phyloP scores from a whole-genome alignment of 2,888 invertebrate genomes.

The Amblyjoppa fuscipennis region DNA sequence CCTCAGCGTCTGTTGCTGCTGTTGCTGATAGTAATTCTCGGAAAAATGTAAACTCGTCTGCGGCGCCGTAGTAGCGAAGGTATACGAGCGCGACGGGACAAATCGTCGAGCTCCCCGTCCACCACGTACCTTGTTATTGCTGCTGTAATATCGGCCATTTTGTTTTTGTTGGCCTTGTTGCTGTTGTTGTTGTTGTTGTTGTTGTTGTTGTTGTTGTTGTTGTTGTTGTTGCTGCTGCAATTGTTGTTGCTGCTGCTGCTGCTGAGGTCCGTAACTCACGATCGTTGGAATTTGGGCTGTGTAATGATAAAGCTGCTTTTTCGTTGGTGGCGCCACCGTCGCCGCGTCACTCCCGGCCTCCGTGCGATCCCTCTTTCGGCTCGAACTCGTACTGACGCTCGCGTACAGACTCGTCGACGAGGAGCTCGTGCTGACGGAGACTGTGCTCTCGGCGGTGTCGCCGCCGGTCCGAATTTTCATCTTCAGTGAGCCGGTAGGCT shows the following conservation, averaged over 20 bases:
- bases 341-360: slow-evolving; percentile 42
- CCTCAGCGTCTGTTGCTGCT: slow-evolving; percentile 51
- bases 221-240: slow-evolving; percentile 54
- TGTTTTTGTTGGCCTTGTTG: slow-evolving; percentile 79
- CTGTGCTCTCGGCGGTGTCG: slow-evolving; percentile 68
- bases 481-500: slow-evolving; percentile 86
- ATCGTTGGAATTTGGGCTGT: slow-evolving; percentile 79
- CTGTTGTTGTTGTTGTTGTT: slow-evolving; percentile 66
- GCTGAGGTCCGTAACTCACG: slow-evolving; percentile 75
- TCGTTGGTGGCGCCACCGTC: slow-evolving; percentile 41
- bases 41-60: slow-evolving; percentile 64
- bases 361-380: slow-evolving; percentile 60
- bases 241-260: slow-evolving; percentile 67
- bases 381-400: slow-evolving; percentile 50
- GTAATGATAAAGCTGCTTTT: slow-evolving; percentile 64
- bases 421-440: slow-evolving; percentile 47
- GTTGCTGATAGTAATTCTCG: slow-evolving; percentile 70
- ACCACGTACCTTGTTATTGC: slow-evolving; percentile 85
- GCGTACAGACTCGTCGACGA: slow-evolving; percentile 12
- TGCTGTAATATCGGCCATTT: slow-evolving; percentile 83
- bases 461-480: slow-evolving; percentile 91
- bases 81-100: slow-evolving; percentile 72
- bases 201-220: slow-evolving; percentile 67
- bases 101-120: slow-evolving; percentile 79
- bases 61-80: slow-evolving; percentile 18